Evolutionary conservation across 2,797 vertebrate genomes (phyloP), one percentile per base, ranked within the genome.

Genomic region (Sardinella longiceps): DNA sequence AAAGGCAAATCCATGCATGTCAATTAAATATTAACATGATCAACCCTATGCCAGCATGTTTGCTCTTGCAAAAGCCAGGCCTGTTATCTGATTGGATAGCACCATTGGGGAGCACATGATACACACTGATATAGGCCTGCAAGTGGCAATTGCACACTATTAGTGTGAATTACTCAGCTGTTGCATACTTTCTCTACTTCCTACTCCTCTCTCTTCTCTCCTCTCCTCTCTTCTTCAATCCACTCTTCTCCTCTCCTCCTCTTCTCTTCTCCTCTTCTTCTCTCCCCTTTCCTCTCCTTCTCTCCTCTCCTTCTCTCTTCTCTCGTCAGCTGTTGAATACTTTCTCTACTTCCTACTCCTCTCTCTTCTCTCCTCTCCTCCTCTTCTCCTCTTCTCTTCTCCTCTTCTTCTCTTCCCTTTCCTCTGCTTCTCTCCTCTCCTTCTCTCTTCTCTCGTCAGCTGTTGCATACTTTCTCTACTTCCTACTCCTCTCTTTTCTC

Each of bases 241-340:
- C 18, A 74, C 23, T 58, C 15, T n/a, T 58, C 39, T 81, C 50
- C 56, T 9, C 84, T 60, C 50, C 51, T 48, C 66, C 48, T 74
- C 85, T 28, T 83, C 77, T 81, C 83, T 80, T n/a, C 45, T n/a
- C 5, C 51, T 60, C 43, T 88, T 46, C 15, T 81, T n/a, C 56
- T 10, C n/a, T 58, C 50, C 81, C 50, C 46, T 7, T 84, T 53
- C 46, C 58, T 50, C 60, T 48, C 83, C 50, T 74, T 85, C n/a
- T 83, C 70, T 82, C 83, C 77, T 82, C 45, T 20, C 3, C 45
- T 60, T 33, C 25, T 10, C 20, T 80, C 84, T 81, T 6, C 51
- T 39, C 85, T 51, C n/a, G n/a, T n/a, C n/a, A n/a, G n/a, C n/a
- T n/a, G n/a, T n/a, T n/a, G n/a, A n/a, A n/a, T n/a, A n/a, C n/a